A percentile compares a stretch with the other conserved stretches of the same genome.
phyloP scores from a whole-genome alignment of 2,113 vertebrate genomes.

The Melanocharis versteri region DNA sequence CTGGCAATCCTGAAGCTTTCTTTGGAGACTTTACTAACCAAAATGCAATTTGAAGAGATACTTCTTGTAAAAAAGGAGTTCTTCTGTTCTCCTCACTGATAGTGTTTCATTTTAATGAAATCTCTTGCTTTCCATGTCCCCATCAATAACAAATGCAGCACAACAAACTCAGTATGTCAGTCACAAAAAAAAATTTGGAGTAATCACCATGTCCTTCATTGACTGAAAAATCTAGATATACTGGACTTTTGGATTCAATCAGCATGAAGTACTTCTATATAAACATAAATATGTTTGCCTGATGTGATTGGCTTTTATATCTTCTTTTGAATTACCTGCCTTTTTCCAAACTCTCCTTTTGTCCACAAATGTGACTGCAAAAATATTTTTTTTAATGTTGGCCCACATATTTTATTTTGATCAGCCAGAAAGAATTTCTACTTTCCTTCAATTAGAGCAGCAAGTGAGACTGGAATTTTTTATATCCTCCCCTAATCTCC shows the following conservation, averaged over 20 bases:
- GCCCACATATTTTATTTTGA: background rate
- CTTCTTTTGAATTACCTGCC: background rate
- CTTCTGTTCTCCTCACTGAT: background rate
- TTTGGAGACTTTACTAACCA: background rate
- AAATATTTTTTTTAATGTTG: background rate
- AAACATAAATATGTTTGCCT: background rate
- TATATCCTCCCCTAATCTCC: background rate
- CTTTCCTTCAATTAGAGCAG: background rate
- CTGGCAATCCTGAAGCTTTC: accelerated
- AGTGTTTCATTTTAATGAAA: background rate
- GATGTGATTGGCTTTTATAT: background rate
- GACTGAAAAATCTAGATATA: background rate
- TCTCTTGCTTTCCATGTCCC: background rate
- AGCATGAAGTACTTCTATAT: background rate
- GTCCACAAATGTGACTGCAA: background rate
- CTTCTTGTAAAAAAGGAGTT: background rate
- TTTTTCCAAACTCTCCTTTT: background rate
- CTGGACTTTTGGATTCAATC: background rate
- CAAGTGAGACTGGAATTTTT: background rate
- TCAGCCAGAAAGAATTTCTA: background rate
- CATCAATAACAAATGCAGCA: background rate
- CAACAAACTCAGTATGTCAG: background rate
- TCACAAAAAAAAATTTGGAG: background rate
- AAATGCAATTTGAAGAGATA: background rate
- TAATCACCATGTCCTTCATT: background rate